Evolutionary conservation across 2,797 vertebrate species (phyloP).

Genomic region (Nannoperca obscura): DNA sequence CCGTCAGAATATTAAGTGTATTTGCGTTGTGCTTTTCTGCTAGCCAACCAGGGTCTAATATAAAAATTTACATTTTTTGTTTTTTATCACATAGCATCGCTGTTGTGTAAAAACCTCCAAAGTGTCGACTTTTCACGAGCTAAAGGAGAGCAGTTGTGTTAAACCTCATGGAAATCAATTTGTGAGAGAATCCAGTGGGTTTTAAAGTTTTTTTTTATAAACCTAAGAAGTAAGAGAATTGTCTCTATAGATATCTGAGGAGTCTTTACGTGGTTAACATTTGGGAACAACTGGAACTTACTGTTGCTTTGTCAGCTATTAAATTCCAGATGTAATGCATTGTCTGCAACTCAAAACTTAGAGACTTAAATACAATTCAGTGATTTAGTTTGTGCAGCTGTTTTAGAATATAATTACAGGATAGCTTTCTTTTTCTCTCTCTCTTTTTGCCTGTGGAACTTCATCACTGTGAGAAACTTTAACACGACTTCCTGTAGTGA

Average conservation of each 20-base stretch:
- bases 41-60: neutral
- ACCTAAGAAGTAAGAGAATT: neutral
- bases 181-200: neutral
- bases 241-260: neutral
- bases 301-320: neutral
- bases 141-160: neutral
- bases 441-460: neutral
- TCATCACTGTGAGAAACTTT: neutral
- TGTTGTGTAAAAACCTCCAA: neutral
- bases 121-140: neutral
- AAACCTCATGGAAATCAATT: neutral
- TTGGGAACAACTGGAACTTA: neutral
- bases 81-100: neutral
- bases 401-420: neutral
- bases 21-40: neutral
- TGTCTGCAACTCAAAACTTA: slow-evolving; percentile 3
- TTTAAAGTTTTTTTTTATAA: neutral
- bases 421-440: neutral
- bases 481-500: neutral
- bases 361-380: neutral
- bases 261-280: neutral
- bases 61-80: neutral
- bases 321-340: no score
- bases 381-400: neutral
- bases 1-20: neutral